Evolutionary conservation across 2,888 invertebrate genomes (phyloP).

Genomic region (Mythimna impura): DNA sequence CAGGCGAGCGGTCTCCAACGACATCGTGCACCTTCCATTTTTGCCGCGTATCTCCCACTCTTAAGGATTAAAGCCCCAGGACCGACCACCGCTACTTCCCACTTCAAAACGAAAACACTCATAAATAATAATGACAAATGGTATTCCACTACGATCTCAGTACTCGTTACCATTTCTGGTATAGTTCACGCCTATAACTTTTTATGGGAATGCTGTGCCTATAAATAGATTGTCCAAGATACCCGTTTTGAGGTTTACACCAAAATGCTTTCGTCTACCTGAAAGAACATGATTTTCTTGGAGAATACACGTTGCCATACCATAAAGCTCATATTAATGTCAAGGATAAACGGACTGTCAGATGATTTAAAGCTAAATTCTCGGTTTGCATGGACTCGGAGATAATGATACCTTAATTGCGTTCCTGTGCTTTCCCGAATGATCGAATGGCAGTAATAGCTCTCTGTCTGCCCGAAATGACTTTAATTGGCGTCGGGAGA

Average conservation of each 20-base stretch:
- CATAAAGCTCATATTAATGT: conserved; percentile 73
- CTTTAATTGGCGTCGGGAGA: conserved; percentile 77
- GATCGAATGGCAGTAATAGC: conserved; percentile 86
- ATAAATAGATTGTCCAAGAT: conserved; percentile 65
- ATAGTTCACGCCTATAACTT: conserved; percentile 73
- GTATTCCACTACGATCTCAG: conserved; percentile 70
- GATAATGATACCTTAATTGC: conserved; percentile 86
- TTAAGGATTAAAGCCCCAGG: conserved; percentile 68
- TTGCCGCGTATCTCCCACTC: conserved; percentile 79
- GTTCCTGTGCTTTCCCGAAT: conserved; percentile 80
- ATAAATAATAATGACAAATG: conserved; percentile 85
- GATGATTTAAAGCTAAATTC: conserved; percentile 79
- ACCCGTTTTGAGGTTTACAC: conserved; percentile 32
- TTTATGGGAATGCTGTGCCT: conserved; percentile 74
- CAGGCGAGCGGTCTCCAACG: conserved; percentile 57
- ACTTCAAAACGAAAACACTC: conserved; percentile 74
- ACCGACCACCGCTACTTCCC: conserved; percentile 67
- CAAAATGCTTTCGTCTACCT: conserved; percentile 43
- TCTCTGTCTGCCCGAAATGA: conserved; percentile 79
- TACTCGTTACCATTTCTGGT: conserved; percentile 71
- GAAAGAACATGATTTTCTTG: conserved; percentile 36
- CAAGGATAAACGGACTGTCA: conserved; percentile 73
- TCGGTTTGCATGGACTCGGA: conserved; percentile 68
- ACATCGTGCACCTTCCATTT: conserved; percentile 85
- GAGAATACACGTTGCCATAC: conserved; percentile 65